These are phyloP conservation scores for Melinopterus prodromus DNA, from an alignment of 2,888 invertebrate species.

Conservation along the genomic window DNA sequence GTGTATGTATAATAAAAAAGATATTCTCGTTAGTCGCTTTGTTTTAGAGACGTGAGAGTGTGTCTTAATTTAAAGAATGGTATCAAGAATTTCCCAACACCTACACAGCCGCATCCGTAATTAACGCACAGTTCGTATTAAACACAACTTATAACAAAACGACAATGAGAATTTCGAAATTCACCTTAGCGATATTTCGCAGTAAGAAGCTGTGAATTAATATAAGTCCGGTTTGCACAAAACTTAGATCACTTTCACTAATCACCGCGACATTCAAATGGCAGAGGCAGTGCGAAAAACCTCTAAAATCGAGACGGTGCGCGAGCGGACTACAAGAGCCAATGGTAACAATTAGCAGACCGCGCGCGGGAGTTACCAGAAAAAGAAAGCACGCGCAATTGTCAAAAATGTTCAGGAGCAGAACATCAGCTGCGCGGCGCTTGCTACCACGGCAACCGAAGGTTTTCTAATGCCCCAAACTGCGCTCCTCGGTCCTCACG, in stretches of 20 bases:
- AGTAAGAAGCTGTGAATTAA: background rate
- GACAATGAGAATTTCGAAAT: background rate
- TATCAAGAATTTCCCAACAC: slow-evolving; percentile 4
- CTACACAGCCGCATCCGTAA: background rate
- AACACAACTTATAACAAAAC: background rate
- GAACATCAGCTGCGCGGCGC: background rate
- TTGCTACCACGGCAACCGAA: background rate
- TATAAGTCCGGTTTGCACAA: background rate
- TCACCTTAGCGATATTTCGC: background rate
- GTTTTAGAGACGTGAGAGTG: slow-evolving; percentile 5
- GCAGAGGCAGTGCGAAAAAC: background rate
- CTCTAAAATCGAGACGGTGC: background rate
- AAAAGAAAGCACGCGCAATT: background rate
- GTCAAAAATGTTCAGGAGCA: background rate
- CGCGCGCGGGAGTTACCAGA: background rate
- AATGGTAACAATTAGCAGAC: background rate
- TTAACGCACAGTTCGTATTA: background rate
- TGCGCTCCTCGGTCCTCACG: too few species aligned
- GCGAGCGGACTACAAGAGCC: background rate
- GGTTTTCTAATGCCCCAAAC: background rate
- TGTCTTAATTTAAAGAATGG: background rate
- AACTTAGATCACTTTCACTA: background rate
- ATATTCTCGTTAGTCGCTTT: background rate
- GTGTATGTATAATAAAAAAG: too few species aligned
- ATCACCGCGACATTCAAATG: background rate